Evolutionary conservation across 2,113 vertebrate species (phyloP).

Genomic region (Mesoclemmys tuberculata): DNA sequence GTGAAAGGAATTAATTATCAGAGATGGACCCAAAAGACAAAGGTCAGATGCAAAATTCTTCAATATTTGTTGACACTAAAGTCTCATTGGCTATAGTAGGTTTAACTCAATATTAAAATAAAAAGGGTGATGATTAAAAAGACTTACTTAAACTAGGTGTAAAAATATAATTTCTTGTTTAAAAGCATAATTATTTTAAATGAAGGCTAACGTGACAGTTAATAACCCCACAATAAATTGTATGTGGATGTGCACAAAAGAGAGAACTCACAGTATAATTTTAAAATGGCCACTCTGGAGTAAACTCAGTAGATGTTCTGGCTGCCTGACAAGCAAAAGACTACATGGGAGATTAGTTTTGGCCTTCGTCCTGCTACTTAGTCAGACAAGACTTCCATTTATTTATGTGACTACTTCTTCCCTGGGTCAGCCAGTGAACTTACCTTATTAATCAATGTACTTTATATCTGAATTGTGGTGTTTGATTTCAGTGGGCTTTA

Average conservation of each 20-base stretch:
- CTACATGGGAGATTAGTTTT: not conserved
- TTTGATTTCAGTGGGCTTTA: not conserved
- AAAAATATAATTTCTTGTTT: not conserved
- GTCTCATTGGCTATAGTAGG: not conserved
- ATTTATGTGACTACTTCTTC: not conserved
- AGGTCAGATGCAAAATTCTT: rapidly evolving
- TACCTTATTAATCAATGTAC: not conserved
- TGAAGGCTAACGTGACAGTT: not conserved
- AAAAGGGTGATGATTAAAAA: not conserved
- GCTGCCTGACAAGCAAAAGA: not conserved
- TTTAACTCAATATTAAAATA: not conserved
- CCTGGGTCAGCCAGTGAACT: not conserved
- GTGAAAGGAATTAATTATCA: not conserved
- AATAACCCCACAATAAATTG: not conserved
- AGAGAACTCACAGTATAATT: not conserved
- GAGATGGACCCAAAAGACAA: not conserved
- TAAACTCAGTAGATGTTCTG: not conserved
- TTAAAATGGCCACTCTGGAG: not conserved
- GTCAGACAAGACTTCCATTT: not conserved
- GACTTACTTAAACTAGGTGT: not conserved
- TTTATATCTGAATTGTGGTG: not conserved
- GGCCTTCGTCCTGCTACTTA: not conserved
- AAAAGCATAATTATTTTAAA: not conserved
- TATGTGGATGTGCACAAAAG: not conserved
- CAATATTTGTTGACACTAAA: not conserved